These are phyloP conservation scores for Callaeas wilsoni DNA, from an alignment of 2,113 vertebrate species.

Conservation along the genomic window DNA sequence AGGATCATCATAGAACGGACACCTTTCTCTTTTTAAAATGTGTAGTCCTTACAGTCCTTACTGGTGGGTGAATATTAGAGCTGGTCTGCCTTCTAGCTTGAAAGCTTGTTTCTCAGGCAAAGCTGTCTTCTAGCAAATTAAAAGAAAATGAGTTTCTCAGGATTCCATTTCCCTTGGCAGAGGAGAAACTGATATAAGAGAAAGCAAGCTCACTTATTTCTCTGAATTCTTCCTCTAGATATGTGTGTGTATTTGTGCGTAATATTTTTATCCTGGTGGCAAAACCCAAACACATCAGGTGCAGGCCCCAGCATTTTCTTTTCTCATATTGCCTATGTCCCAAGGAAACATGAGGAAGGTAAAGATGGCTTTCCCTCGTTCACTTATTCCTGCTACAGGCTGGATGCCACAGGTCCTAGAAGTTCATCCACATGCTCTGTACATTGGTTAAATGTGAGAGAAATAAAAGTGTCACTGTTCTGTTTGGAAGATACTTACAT, in stretches of 20 bases:
- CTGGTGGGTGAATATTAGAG: background rate
- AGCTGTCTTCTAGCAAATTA: background rate
- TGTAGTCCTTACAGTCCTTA: background rate
- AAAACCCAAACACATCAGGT: background rate
- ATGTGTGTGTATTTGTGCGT: background rate
- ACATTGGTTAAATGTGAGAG: background rate
- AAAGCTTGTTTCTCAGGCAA: background rate
- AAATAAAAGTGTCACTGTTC: background rate
- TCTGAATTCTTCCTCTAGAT: background rate
- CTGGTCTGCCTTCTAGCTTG: background rate
- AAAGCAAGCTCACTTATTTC: background rate
- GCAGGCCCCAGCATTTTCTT: background rate
- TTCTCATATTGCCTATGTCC: background rate
- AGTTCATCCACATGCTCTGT: background rate
- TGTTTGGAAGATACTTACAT: background rate
- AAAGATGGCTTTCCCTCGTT: background rate
- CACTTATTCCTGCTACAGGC: background rate
- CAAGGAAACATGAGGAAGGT: background rate
- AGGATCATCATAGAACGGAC: background rate
- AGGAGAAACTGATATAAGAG: background rate
- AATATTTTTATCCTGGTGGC: background rate
- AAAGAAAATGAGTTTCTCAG: background rate
- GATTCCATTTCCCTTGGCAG: background rate
- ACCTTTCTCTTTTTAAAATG: background rate
- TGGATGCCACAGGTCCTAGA: background rate